A percentile compares a stretch with the other conserved stretches of the same genome.
phyloP scores from a whole-genome alignment of 2,113 vertebrate species.

The Python bivittatus region DNA sequence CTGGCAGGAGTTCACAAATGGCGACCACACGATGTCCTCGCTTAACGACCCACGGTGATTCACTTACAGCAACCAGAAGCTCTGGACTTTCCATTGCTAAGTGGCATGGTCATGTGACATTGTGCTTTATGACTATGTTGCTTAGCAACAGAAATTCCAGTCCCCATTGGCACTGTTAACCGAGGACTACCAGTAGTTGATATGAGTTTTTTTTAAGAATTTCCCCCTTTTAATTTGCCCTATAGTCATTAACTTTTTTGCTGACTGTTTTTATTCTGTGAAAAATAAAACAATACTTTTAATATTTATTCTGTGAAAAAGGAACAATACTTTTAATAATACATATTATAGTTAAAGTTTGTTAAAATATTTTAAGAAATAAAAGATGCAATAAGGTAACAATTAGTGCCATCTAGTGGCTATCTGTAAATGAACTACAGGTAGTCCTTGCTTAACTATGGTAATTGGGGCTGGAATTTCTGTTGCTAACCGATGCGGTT shows the following conservation, averaged over 20 bases:
- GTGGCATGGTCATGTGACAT: neutral
- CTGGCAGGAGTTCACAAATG: neutral
- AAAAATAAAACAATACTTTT: neutral
- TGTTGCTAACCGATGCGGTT: neutral
- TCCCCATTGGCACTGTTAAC: neutral
- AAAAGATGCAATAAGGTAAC: neutral
- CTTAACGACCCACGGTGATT: neutral
- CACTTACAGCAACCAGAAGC: neutral
- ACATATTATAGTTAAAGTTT: neutral
- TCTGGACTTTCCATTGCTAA: neutral
- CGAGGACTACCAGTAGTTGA: neutral
- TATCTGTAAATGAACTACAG: neutral
- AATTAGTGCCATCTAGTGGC: neutral
- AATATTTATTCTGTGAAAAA: too few species aligned
- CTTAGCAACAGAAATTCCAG: neutral
- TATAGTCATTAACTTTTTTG: neutral
- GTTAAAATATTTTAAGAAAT: neutral
- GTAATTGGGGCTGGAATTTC: neutral
- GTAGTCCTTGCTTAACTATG: neutral
- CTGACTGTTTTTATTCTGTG: neutral
- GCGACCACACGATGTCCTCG: neutral
- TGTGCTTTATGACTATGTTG: neutral
- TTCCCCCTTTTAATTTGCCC: neutral
- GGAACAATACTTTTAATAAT: neutral
- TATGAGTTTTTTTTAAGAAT: neutral